phyloP scores from a whole-genome alignment of 2,888 invertebrate genomes.

The Sinopyrophorus schimmeli region DNA sequence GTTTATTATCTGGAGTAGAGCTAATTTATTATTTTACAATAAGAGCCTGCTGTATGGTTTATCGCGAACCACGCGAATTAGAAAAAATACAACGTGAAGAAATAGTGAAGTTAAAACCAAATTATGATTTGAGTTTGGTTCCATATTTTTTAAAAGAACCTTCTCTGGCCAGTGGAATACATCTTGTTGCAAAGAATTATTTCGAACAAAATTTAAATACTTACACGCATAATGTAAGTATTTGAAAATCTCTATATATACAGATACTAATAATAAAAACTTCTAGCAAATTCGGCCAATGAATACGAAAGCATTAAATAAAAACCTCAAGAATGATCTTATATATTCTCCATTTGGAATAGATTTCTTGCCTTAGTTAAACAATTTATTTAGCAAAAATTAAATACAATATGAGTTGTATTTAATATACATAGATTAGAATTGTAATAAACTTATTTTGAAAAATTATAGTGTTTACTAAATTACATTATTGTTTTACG shows the following conservation, averaged over 20 bases:
- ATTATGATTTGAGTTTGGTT: constrained; percentile 50
- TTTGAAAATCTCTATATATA: too few relatives aligned
- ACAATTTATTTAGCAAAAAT: constrained; percentile 17
- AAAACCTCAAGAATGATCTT: constrained; percentile 18
- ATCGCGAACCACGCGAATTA: constrained; percentile 58
- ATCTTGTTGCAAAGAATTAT: constrained; percentile 37
- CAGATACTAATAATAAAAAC: too few relatives aligned
- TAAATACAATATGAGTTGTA: constrained; percentile 13
- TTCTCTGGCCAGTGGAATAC: constrained; percentile 41
- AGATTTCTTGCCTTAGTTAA: constrained; percentile 36
- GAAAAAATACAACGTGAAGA: constrained; percentile 56
- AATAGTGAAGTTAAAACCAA: constrained; percentile 41
- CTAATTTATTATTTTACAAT: constrained; percentile 77
- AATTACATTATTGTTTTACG: too few relatives aligned
- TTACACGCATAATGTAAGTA: constrained; percentile 8
- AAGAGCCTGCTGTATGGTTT: constrained; percentile 67
- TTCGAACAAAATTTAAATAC: constrained; percentile 9
- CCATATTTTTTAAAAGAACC: constrained; percentile 49
- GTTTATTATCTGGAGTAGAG: constrained; percentile 75
- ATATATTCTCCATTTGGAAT: constrained; percentile 44
- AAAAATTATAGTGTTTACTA: too few relatives aligned
- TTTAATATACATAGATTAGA: too few relatives aligned
- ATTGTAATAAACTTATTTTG: too few relatives aligned
- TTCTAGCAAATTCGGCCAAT: constrained; percentile 38
- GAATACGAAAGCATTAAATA: constrained; percentile 2